Conservation (phyloP, 2,888 invertebrate species). For the Phengaris arion region DNA sequence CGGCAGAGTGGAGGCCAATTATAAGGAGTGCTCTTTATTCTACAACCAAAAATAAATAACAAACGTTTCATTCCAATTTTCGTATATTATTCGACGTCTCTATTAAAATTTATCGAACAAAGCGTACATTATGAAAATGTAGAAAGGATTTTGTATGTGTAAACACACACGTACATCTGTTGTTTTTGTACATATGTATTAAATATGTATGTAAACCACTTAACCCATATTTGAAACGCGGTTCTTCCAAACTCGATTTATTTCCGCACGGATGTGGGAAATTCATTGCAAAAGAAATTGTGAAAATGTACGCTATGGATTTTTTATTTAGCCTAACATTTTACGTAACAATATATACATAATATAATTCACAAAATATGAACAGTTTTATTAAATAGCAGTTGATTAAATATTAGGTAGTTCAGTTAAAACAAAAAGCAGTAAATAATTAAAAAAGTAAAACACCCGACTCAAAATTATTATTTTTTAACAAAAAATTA, state of each 20-base stretch:
- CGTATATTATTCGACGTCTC: neutral
- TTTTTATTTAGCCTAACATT: too few relatives aligned
- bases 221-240: neutral
- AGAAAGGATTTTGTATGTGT: neutral
- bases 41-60: neutral
- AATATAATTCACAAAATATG: too few relatives aligned
- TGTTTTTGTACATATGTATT: neutral
- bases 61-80: neutral
- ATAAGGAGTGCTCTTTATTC: too few relatives aligned
- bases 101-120: neutral
- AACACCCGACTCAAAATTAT: too few relatives aligned
- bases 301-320: neutral
- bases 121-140: constrained; percentile 8
- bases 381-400: too few relatives aligned
- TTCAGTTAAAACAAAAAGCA: too few relatives aligned
- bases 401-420: too few relatives aligned
- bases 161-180: too few relatives aligned
- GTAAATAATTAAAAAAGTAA: too few relatives aligned
- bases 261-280: neutral
- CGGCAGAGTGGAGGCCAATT: too few relatives aligned
- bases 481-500: too few relatives aligned
- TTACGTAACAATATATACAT: too few relatives aligned
- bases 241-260: neutral
- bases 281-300: neutral
- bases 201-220: neutral